Evolutionary conservation across 1,140 invertebrate genomes (phyloP), one percentile per base, ranked within the genome.

Genomic region (Potamilus streckersoni): DNA sequence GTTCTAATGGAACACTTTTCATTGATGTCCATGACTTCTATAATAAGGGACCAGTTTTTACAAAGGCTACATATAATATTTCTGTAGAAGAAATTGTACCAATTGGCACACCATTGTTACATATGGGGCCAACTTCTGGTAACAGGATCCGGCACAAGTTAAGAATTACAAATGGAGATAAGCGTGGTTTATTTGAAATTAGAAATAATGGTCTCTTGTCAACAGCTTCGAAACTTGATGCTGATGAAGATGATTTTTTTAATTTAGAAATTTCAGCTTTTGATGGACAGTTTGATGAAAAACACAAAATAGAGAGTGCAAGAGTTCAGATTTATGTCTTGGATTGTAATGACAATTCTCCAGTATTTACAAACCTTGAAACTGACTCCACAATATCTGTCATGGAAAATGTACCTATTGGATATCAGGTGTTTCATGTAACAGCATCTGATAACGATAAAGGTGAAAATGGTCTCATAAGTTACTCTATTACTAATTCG

Each of bases 401-500:
- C 15, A 93, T 95, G 71, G 97, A 99, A 89, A 98, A 98, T 88
- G 70, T 84, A 87, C 93, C 95, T 0, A 92, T 94, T 3, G 96
- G 96, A 0, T 94, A 94, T 1, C 92, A 93, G 6, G 95, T 98
- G 2, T 93, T 94, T 1, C 95, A 94, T 81, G 93, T 97, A 0
- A 92, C 92, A 20, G 97, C 97, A 0, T 93, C 92, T 65, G 98
- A 99, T 88, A 93, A 91, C 19, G 98, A 99, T 89, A 94, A 94
- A 6, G 96, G 95, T 2, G 96, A 98, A 85, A 99, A 99, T 90
- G 95, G 96, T 19, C 96, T 96, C 89, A 94, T 99, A 80, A 96
- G 95, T 0, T 99, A 97, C 91, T 96, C 95, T 78, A 95, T 98
- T 82, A 95, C 95, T 31, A 97, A 98, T 90, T 91, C 96, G 17